These are phyloP conservation scores for Platysteira castanea DNA, from an alignment of 2,113 vertebrate genomes.

Conservation along the genomic window DNA sequence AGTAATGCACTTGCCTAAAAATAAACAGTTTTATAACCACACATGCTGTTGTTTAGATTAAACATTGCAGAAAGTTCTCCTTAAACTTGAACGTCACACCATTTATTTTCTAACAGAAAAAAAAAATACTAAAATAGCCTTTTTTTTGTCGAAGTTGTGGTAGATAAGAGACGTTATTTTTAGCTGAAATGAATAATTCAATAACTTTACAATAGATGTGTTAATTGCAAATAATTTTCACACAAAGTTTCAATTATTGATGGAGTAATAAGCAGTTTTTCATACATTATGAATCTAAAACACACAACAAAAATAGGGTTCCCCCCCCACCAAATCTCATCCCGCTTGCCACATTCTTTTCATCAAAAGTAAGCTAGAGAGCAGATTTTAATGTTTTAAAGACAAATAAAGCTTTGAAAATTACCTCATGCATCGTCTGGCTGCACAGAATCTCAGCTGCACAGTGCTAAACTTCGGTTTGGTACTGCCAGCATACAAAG, in stretches of 20 bases:
- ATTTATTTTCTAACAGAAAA: constrained; percentile 61
- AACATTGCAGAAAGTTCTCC: constrained; percentile 67
- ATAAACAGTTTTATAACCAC: constrained; percentile 76
- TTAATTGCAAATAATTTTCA: constrained; percentile 64
- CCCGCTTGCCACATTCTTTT: constrained; percentile 30
- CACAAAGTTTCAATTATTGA: constrained; percentile 63
- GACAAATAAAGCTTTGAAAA: constrained; percentile 80
- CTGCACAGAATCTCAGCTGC: constrained; percentile 73
- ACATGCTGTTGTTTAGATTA: constrained; percentile 72
- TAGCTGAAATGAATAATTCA: constrained; percentile 63
- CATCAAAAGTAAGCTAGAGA: constrained; percentile 65
- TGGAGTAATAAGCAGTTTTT: constrained; percentile 60
- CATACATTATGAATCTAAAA: constrained; percentile 29
- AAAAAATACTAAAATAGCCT: constrained; percentile 25
- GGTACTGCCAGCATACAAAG: constrained; percentile 80
- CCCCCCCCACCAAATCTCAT: neutral
- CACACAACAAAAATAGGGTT: neutral
- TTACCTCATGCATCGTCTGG: constrained; percentile 80
- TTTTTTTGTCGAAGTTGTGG: constrained; percentile 31
- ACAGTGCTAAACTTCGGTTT: constrained; percentile 75
- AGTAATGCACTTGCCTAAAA: constrained; percentile 74
- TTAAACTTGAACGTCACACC: constrained; percentile 54
- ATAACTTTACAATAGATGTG: constrained; percentile 53
- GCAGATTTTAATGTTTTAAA: constrained; percentile 73
- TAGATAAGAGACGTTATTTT: constrained; percentile 56